A percentile compares a stretch with the other conserved stretches of the same genome.
Conservation (phyloP, 2,888 invertebrate genomes). For the Aleiodes alternator region DNA sequence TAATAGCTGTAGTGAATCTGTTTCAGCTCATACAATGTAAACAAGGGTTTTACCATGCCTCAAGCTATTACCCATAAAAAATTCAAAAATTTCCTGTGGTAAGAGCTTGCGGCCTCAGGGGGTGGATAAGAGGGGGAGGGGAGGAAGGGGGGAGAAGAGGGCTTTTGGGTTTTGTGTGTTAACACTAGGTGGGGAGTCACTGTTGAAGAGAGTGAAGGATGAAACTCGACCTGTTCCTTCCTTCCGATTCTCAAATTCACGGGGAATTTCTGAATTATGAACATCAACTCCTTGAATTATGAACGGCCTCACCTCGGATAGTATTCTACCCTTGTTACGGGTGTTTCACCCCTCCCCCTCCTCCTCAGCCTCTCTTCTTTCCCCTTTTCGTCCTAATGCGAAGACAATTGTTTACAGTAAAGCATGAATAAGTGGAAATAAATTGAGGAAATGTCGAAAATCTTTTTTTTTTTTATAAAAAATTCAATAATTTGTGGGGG, state of each 20-base stretch:
- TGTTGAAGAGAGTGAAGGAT: slow-evolving; percentile 14
- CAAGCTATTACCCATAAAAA: slow-evolving; percentile 32
- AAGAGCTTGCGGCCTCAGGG: slow-evolving; percentile 26
- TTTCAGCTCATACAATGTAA: slow-evolving; percentile 17
- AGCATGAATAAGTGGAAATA: slow-evolving; percentile 19
- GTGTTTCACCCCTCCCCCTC: not conserved
- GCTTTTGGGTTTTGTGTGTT: slow-evolving; percentile 6
- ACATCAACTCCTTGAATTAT: slow-evolving; percentile 49
- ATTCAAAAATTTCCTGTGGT: slow-evolving; percentile 44
- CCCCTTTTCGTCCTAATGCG: slow-evolving; percentile 40
- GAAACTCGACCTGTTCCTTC: slow-evolving; percentile 31
- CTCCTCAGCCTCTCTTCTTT: not conserved
- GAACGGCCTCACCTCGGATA: slow-evolving; percentile 28
- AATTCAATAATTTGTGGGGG: not conserved
- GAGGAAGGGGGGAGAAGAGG: not conserved
- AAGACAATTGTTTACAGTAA: slow-evolving; percentile 49
- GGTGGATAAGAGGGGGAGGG: not conserved
- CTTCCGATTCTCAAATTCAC: slow-evolving; percentile 40
- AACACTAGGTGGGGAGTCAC: slow-evolving; percentile 11
- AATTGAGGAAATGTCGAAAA: slow-evolving; percentile 28
- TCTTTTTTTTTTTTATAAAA: not conserved
- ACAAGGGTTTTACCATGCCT: not conserved
- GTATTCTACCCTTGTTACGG: no score
- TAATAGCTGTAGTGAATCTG: slow-evolving; percentile 3
- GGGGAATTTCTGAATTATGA: slow-evolving; percentile 51